A percentile compares a stretch with the other conserved stretches of the same genome.
phyloP scores from a whole-genome alignment of 2,888 invertebrate species.

The Emmelina monodactyla region DNA sequence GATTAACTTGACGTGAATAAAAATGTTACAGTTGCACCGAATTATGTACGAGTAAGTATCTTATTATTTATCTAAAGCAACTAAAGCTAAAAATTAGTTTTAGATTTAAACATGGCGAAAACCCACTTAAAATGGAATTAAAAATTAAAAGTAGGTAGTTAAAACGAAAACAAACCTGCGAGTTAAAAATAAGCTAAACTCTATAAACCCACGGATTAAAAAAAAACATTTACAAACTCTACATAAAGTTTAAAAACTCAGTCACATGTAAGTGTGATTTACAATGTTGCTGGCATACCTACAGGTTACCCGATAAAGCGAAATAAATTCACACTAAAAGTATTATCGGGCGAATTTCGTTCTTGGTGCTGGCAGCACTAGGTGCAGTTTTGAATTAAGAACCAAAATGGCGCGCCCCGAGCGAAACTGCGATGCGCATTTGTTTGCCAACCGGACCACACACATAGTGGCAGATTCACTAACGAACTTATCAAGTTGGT shows the following conservation, averaged over 20 bases:
- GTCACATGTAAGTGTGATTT: conserved; percentile 18
- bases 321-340: conserved; percentile 18
- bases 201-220: too few relatives aligned
- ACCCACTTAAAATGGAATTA: too few relatives aligned
- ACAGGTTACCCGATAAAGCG: conserved; percentile 22
- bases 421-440: conserved; percentile 32
- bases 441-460: conserved; percentile 26
- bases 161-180: too few relatives aligned
- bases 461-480: conserved; percentile 33
- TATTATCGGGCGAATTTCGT: background rate
- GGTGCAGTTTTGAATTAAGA: conserved; percentile 16
- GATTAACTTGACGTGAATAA: too few relatives aligned
- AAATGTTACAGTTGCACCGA: too few relatives aligned
- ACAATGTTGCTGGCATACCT: conserved; percentile 22
- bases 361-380: conserved; percentile 14
- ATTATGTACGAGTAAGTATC: too few relatives aligned
- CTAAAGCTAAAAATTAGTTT: too few relatives aligned
- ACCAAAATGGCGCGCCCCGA: conserved; percentile 16
- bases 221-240: too few relatives aligned
- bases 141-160: too few relatives aligned
- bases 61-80: too few relatives aligned
- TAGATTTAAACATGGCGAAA: too few relatives aligned
- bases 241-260: conserved; percentile 18
- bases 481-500: conserved; percentile 53
- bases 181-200: too few relatives aligned